Conservation (phyloP, 2,113 vertebrate genomes). For the Epinephelus cyanopodus region DNA sequence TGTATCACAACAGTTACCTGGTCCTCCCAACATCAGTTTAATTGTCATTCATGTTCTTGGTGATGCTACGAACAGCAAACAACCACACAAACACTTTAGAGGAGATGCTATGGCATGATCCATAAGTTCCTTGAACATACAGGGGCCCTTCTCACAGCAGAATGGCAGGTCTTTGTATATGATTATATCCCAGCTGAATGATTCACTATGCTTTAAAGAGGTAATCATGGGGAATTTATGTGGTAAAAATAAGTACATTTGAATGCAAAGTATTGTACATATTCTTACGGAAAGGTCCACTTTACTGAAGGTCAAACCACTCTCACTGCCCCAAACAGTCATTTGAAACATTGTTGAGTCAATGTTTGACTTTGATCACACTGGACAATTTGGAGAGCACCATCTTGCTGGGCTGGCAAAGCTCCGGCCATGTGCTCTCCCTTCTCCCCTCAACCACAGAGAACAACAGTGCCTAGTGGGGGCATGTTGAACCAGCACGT, state of each 20-base stretch:
- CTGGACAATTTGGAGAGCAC: slow-evolving; percentile 58
- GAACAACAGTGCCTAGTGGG: slow-evolving; percentile 57
- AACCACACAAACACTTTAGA: not conserved
- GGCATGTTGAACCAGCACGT: slow-evolving; percentile 64
- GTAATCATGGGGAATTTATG: slow-evolving; percentile 33
- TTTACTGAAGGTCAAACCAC: slow-evolving; percentile 64
- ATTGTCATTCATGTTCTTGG: not conserved
- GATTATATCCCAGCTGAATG: slow-evolving; percentile 53
- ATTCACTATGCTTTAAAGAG: slow-evolving; percentile 66
- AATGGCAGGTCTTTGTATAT: slow-evolving; percentile 46
- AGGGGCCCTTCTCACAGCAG: slow-evolving; percentile 27
- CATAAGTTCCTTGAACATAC: slow-evolving; percentile 6
- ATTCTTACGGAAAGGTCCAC: slow-evolving; percentile 62
- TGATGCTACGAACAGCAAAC: slow-evolving; percentile 16
- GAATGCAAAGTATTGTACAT: slow-evolving; percentile 76
- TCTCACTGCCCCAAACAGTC: slow-evolving; percentile 76
- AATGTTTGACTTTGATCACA: slow-evolving; percentile 61
- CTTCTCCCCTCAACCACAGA: slow-evolving; percentile 24
- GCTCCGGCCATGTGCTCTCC: slow-evolving; percentile 36
- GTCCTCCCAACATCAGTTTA: slow-evolving; percentile 10
- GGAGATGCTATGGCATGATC: slow-evolving; percentile 10
- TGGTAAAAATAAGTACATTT: slow-evolving; percentile 51
- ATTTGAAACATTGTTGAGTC: slow-evolving; percentile 57
- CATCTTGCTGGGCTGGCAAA: slow-evolving; percentile 37
- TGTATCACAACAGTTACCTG: slow-evolving; percentile 4